phyloP scores from a whole-genome alignment of 2,797 vertebrate species.

The Fundulus diaphanus region DNA sequence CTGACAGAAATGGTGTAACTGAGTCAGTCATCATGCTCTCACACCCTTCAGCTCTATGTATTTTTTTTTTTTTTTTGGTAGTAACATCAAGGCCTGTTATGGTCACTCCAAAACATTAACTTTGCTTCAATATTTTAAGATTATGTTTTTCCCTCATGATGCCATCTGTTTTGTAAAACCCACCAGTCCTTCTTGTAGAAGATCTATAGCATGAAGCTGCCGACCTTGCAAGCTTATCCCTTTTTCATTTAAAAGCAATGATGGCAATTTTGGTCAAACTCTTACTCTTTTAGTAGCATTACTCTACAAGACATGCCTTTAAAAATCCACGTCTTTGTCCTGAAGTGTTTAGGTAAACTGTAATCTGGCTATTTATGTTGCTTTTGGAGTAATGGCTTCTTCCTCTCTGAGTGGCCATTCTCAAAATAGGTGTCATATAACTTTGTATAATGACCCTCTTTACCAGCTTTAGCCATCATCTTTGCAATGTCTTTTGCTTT shows the following conservation, averaged over 20 bases:
- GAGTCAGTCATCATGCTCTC: too few species aligned
- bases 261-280: too few species aligned
- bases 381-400: neutral
- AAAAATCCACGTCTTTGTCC: neutral
- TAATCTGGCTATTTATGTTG: neutral
- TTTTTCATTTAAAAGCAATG: too few species aligned
- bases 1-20: too few species aligned
- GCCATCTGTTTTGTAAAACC: too few species aligned
- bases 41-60: neutral
- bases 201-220: too few species aligned
- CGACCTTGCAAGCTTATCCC: too few species aligned
- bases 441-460: too few species aligned
- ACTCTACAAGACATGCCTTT: neutral
- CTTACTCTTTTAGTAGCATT: too few species aligned
- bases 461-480: neutral
- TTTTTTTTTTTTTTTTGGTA: neutral
- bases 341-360: neutral
- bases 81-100: too few species aligned
- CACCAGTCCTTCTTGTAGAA: too few species aligned
- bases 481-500: neutral
- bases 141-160: neutral
- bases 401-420: neutral
- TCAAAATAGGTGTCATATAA: neutral
- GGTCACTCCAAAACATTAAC: neutral
- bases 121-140: neutral